A percentile compares a stretch with the other conserved stretches of the same genome.
Conservation (phyloP, 2,113 vertebrate genomes). For the Xenopus borealis region DNA sequence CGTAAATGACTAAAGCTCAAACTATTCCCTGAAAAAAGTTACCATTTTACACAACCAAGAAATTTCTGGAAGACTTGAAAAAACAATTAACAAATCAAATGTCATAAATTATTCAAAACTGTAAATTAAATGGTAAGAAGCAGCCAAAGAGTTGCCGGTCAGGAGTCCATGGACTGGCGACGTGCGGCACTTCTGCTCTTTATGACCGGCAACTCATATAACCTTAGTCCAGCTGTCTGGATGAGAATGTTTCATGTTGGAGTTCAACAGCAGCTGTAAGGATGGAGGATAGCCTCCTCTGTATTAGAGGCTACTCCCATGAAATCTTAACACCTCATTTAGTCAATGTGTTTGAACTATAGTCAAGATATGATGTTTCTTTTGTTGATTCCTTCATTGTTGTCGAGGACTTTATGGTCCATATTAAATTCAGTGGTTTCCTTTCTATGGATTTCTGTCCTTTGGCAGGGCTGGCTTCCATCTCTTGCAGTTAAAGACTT, state of each 20-base stretch:
- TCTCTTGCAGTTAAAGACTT: constrained; percentile 79
- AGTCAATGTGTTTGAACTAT: constrained; percentile 63
- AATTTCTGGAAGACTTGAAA: constrained; percentile 88
- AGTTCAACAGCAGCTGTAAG: not conserved
- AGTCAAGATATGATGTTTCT: constrained; percentile 67
- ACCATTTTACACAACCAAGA: constrained; percentile 76
- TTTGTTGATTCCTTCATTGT: constrained; percentile 73
- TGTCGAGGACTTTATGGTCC: constrained; percentile 65
- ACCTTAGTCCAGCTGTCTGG: not conserved
- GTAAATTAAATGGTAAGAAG: constrained; percentile 75
- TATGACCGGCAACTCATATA: not conserved
- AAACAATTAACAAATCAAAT: constrained; percentile 81
- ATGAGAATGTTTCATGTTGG: not conserved
- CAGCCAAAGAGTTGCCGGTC: constrained; percentile 70
- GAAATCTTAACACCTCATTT: constrained; percentile 76
- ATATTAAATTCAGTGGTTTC: constrained; percentile 83
- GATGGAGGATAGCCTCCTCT: not conserved
- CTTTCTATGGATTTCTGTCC: constrained; percentile 89
- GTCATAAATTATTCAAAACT: constrained; percentile 77
- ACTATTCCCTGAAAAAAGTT: constrained; percentile 87
- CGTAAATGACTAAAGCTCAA: constrained; percentile 88
- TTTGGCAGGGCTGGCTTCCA: constrained; percentile 93
- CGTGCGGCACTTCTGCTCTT: not conserved
- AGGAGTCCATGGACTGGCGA: constrained; percentile 49
- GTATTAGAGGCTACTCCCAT: constrained; percentile 71